Conservation (phyloP, 64 coral and sea anemone genomes). For the Anthopleura sola region DNA sequence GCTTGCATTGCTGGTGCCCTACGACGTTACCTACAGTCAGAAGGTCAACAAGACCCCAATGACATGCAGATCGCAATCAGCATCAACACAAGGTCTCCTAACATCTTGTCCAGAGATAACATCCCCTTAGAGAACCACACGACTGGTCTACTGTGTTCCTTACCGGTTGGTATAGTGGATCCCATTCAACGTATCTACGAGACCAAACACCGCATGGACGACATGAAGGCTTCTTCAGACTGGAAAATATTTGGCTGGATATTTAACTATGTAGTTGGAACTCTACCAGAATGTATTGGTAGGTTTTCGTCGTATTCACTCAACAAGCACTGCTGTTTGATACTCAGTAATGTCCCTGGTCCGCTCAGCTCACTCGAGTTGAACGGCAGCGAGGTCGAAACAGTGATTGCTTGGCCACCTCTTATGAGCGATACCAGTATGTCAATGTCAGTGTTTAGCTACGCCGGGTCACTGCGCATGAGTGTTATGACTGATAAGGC, state of each 20-base stretch:
- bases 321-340: slow-evolving; percentile 69
- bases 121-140: slow-evolving; percentile 81
- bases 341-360: slow-evolving; percentile 84
- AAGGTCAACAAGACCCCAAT: slow-evolving; percentile 46
- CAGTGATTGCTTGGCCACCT: slow-evolving; percentile 79
- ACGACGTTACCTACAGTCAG: slow-evolving; percentile 57
- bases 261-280: slow-evolving; percentile 65
- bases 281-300: slow-evolving; percentile 71
- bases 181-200: slow-evolving; percentile 59
- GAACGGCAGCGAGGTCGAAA: slow-evolving; percentile 47
- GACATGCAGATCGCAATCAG: slow-evolving; percentile 85
- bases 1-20: slow-evolving; percentile 77
- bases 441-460: slow-evolving; percentile 81
- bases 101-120: slow-evolving; percentile 56
- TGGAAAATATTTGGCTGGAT: slow-evolving; percentile 76
- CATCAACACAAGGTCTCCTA: slow-evolving; percentile 73
- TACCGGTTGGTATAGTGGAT: slow-evolving; percentile 50
- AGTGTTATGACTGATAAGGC: slow-evolving; percentile 66
- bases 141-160: slow-evolving; percentile 60
- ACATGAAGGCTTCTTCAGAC: slow-evolving; percentile 69
- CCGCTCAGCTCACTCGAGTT: slow-evolving; percentile 67
- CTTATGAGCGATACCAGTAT: slow-evolving; percentile 76
- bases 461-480: slow-evolving; percentile 71
- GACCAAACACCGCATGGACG: slow-evolving; percentile 79
- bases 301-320: slow-evolving; percentile 75